Evolutionary conservation across 2,888 invertebrate species (phyloP).

Genomic region (Euclidia mi): DNA sequence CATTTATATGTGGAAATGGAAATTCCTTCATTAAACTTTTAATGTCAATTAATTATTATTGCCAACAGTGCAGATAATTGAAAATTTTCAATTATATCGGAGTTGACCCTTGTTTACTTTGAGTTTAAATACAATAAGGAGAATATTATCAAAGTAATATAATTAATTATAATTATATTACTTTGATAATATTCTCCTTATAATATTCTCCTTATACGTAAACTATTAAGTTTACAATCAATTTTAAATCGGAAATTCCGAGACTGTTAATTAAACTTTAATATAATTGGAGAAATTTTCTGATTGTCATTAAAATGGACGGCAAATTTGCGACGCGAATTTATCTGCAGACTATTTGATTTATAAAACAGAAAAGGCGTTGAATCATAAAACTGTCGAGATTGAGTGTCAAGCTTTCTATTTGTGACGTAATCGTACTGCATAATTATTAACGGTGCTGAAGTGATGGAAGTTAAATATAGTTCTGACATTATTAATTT

Average conservation of each 20-base stretch:
- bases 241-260: conserved; percentile 26
- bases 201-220: too few relatives aligned
- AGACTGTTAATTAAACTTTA: conserved; percentile 23
- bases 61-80: conserved; percentile 34
- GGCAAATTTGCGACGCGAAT: too few relatives aligned
- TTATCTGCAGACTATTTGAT: too few relatives aligned
- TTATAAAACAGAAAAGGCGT: too few relatives aligned
- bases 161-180: conserved; percentile 11
- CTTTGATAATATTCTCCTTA: conserved; percentile 20
- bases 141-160: conserved; percentile 17
- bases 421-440: too few relatives aligned
- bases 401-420: too few relatives aligned
- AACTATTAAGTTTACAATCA: too few relatives aligned
- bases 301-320: conserved; percentile 25
- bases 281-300: conserved; percentile 21
- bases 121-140: conserved; percentile 24
- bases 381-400: too few relatives aligned
- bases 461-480: too few relatives aligned
- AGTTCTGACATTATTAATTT: too few relatives aligned
- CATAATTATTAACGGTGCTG: too few relatives aligned
- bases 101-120: conserved; percentile 30
- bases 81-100: conserved; percentile 30
- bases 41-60: conserved; percentile 23
- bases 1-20: conserved; percentile 5
- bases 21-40: conserved; percentile 19